Evolutionary conservation across 2,888 invertebrate genomes (phyloP).

Genomic region (Cephus pygmeus): DNA sequence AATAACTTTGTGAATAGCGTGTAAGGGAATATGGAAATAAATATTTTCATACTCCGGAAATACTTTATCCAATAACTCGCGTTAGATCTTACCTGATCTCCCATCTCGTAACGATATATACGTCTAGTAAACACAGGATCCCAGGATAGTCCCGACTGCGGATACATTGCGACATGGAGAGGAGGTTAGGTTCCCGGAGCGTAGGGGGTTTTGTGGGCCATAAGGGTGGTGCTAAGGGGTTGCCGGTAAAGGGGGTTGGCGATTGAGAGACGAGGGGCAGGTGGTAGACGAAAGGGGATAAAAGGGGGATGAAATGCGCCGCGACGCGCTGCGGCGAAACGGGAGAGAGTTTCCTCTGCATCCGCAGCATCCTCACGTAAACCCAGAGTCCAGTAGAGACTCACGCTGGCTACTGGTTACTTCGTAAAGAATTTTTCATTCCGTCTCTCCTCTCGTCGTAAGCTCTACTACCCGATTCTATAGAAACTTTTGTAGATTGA

Average conservation of each 20-base stretch:
- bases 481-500: not conserved
- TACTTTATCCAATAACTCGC: not conserved
- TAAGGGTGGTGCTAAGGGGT: slow-evolving; percentile 28
- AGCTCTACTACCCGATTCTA: slow-evolving; percentile 13
- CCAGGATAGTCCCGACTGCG: slow-evolving; percentile 49
- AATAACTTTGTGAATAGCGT: not conserved
- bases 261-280: slow-evolving; percentile 17
- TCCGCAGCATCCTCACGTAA: slow-evolving; percentile 55
- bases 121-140: not conserved
- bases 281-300: slow-evolving; percentile 28
- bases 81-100: not conserved
- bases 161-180: slow-evolving; percentile 63
- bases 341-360: slow-evolving; percentile 46
- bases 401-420: slow-evolving; percentile 47
- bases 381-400: slow-evolving; percentile 49
- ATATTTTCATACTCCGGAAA: not conserved
- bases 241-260: slow-evolving; percentile 23
- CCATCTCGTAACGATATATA: not conserved
- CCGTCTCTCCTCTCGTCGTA: slow-evolving; percentile 15
- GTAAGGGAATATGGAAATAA: not conserved
- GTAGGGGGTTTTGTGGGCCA: slow-evolving; percentile 36
- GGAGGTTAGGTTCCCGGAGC: slow-evolving; percentile 33
- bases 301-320: slow-evolving; percentile 52
- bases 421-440: slow-evolving; percentile 23
- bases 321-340: slow-evolving; percentile 57